Evolutionary conservation across 2,797 vertebrate species (phyloP).

Genomic region (Acanthurus lineatus): DNA sequence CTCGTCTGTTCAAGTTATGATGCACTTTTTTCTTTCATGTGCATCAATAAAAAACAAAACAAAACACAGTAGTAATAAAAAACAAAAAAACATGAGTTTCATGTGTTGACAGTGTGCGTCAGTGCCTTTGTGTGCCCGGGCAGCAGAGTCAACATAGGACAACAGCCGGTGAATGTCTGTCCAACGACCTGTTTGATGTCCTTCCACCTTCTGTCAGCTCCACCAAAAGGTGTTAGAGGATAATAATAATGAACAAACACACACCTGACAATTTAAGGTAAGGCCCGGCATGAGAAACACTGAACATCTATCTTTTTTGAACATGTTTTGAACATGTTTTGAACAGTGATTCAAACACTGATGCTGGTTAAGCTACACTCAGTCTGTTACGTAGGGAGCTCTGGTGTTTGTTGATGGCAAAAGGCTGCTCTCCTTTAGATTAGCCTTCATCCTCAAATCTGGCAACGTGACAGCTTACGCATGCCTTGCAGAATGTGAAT

Average conservation of each 20-base stretch:
- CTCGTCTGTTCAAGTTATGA: slow-evolving; percentile 23
- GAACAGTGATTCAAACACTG: not conserved
- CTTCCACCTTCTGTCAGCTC: slow-evolving; percentile 48
- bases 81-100: slow-evolving; percentile 13
- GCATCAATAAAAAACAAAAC: slow-evolving; percentile 14
- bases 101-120: slow-evolving; percentile 60
- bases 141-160: slow-evolving; percentile 62
- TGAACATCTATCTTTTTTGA: no score
- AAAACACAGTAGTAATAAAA: no score
- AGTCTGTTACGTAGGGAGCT: not conserved
- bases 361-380: not conserved
- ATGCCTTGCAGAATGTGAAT: slow-evolving; percentile 8
- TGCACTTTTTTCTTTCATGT: slow-evolving; percentile 27
- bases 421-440: not conserved
- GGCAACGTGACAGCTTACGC: slow-evolving; percentile 29
- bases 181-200: slow-evolving; percentile 57
- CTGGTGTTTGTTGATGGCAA: not conserved
- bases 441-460: slow-evolving; percentile 15
- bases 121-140: slow-evolving; percentile 59
- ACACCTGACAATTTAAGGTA: no score
- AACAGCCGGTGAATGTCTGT: slow-evolving; percentile 43
- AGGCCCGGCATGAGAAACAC: no score
- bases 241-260: not conserved
- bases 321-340: not conserved
- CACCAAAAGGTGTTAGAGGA: slow-evolving; percentile 12